phyloP scores from a whole-genome alignment of 2,797 vertebrate species.

The Phrynocephalus vlangalii region DNA sequence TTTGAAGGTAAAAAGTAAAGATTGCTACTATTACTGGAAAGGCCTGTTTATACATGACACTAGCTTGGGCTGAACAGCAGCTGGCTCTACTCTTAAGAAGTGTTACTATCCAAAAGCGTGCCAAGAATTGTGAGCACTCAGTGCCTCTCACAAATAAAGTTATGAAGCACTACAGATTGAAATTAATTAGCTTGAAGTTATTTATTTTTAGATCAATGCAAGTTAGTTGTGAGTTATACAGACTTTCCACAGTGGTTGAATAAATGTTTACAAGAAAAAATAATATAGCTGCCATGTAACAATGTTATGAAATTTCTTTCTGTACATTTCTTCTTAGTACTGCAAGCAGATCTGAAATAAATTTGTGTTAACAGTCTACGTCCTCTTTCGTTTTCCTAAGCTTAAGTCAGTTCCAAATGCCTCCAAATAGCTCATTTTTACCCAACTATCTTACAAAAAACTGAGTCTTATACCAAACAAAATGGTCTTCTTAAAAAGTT shows the following conservation, averaged over 20 bases:
- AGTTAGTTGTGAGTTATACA: constrained; percentile 64
- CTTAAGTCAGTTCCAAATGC: neutral
- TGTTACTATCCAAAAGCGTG: neutral
- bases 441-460: neutral
- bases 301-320: constrained; percentile 79
- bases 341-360: constrained; percentile 89
- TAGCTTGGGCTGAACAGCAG: neutral
- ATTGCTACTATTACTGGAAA: neutral
- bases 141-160: constrained; percentile 52
- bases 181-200: constrained; percentile 66
- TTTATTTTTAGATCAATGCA: constrained; percentile 74
- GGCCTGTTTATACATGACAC: neutral
- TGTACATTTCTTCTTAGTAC: constrained; percentile 84
- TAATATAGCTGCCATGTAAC: constrained; percentile 78
- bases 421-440: constrained; percentile 3
- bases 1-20: constrained; percentile 22
- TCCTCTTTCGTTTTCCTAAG: constrained; percentile 47
- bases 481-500: neutral
- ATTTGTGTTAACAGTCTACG: constrained; percentile 79
- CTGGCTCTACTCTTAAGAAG: constrained; percentile 1
- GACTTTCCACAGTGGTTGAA: constrained; percentile 80
- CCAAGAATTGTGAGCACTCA: neutral
- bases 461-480: neutral
- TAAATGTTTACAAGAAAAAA: constrained; percentile 88
- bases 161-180: constrained; percentile 31